phyloP scores from a whole-genome alignment of 2,888 invertebrate species.

The Biston betularia region DNA sequence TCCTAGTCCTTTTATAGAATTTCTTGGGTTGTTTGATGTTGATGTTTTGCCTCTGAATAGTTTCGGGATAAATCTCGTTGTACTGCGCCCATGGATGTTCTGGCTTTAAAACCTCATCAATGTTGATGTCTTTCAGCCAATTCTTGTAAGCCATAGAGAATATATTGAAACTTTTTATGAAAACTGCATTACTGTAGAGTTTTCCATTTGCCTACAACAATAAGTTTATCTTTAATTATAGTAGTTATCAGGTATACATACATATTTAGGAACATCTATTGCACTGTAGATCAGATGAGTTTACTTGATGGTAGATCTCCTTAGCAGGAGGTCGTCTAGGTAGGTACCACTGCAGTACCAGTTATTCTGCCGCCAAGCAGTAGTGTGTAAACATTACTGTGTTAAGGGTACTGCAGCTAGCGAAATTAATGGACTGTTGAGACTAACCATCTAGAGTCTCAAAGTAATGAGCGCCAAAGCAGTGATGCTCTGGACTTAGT shows the following conservation, averaged over 20 bases:
- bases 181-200: conserved; percentile 51
- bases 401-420: too few relatives aligned
- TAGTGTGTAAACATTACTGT: too few relatives aligned
- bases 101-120: conserved; percentile 68
- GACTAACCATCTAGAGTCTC: too few relatives aligned
- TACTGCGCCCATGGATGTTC: conserved; percentile 90
- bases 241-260: background rate
- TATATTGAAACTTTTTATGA: conserved; percentile 69
- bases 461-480: too few relatives aligned
- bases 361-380: too few relatives aligned
- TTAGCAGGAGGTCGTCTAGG: too few relatives aligned
- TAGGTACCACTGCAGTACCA: too few relatives aligned
- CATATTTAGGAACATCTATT: background rate
- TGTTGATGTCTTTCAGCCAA: conserved; percentile 74
- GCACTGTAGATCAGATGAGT: too few relatives aligned
- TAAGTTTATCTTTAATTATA: background rate
- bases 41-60: conserved; percentile 67
- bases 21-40: conserved; percentile 70
- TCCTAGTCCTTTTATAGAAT: conserved; percentile 70
- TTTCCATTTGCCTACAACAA: conserved; percentile 65
- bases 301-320: too few relatives aligned
- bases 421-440: too few relatives aligned
- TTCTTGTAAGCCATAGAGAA: conserved; percentile 63
- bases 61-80: conserved; percentile 71
- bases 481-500: too few relatives aligned